These are phyloP conservation scores for Danio tinwini DNA, from an alignment of 2,797 vertebrate species.

Conservation along the genomic window DNA sequence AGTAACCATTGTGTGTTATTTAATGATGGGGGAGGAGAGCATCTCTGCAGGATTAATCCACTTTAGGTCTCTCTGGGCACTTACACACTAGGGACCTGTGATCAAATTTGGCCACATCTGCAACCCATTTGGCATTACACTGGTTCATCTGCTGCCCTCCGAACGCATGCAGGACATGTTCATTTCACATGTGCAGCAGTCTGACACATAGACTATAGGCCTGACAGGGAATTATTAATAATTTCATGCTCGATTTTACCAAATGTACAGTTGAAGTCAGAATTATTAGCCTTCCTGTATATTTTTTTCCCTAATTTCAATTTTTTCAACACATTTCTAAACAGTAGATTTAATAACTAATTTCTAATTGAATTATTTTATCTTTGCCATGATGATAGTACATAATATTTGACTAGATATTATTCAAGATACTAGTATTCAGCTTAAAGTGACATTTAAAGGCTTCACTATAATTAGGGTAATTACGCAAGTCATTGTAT, in stretches of 20 bases:
- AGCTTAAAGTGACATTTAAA: too few species aligned
- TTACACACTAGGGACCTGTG: constrained; percentile 63
- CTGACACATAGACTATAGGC: not conserved
- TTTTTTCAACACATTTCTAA: too few species aligned
- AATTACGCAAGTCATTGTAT: too few species aligned
- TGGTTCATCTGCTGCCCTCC: constrained; percentile 53
- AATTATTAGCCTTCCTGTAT: too few species aligned
- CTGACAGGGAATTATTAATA: not conserved
- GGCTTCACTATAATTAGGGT: too few species aligned
- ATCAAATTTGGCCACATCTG: constrained; percentile 70
- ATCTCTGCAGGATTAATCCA: constrained; percentile 70
- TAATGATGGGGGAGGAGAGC: constrained; percentile 61
- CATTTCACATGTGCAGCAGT: constrained; percentile 1
- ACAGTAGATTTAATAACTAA: too few species aligned
- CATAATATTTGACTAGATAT: too few species aligned
- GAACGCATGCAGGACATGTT: constrained; percentile 42
- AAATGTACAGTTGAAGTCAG: too few species aligned
- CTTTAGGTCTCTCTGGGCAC: constrained; percentile 62
- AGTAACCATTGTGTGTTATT: constrained; percentile 75
- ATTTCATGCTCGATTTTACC: not conserved
- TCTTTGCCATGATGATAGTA: too few species aligned
- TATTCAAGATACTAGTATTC: too few species aligned
- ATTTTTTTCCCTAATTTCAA: too few species aligned
- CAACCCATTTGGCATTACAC: constrained; percentile 65
- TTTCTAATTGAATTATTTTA: too few species aligned